A percentile compares a stretch with the other conserved stretches of the same genome.
Evolutionary conservation across 2,888 invertebrate genomes (phyloP).

Genomic region (Tipula lateralis): DNA sequence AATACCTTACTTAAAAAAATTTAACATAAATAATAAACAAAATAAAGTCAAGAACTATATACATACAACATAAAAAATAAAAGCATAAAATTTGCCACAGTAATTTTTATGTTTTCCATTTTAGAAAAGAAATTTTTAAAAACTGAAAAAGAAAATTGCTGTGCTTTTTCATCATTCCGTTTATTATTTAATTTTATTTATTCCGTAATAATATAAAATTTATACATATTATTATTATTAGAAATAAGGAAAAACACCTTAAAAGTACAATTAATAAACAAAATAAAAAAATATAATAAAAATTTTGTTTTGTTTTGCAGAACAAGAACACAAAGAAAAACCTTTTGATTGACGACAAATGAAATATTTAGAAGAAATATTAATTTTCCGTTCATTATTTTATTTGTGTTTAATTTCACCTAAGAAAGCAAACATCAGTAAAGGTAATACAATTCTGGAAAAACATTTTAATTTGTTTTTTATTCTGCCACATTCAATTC

Average conservation of each 20-base stretch:
- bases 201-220: background rate
- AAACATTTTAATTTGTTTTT: background rate
- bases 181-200: background rate
- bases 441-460: background rate
- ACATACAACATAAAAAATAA: background rate
- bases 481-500: too few species aligned
- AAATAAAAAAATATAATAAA: background rate
- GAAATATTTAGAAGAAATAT: background rate
- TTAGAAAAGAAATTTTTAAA: background rate
- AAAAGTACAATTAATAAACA: background rate
- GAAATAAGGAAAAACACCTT: background rate
- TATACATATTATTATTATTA: background rate
- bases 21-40: slow-evolving; percentile 12
- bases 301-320: background rate
- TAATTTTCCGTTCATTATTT: background rate
- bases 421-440: too few species aligned
- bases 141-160: background rate
- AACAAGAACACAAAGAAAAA: background rate
- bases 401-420: background rate
- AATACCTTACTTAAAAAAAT: background rate
- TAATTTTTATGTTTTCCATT: background rate
- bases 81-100: background rate
- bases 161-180: background rate
- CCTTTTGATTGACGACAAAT: background rate
- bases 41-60: slow-evolving; percentile 9